Conservation (phyloP, 2,113 vertebrate genomes). For the Prionailurus bengalensis region DNA sequence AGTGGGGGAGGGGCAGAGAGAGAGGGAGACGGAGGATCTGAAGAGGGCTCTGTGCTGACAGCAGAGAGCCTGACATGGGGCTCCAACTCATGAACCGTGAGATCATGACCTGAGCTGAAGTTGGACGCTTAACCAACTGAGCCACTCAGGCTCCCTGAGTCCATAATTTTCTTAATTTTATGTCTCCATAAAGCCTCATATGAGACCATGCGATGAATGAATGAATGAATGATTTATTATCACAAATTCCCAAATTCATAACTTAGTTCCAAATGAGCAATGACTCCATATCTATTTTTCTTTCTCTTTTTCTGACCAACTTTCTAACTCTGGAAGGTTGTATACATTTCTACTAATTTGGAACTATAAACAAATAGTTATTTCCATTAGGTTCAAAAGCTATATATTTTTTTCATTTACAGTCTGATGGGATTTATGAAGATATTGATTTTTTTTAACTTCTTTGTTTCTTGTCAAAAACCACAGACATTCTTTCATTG, state of each 20-base stretch:
- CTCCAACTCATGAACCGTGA: too few relatives aligned
- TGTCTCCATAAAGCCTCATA: background rate
- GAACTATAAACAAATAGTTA: background rate
- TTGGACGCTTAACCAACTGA: too few relatives aligned
- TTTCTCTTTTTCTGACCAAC: background rate
- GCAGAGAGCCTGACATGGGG: too few relatives aligned
- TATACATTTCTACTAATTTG: constrained; percentile 11
- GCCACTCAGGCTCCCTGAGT: background rate
- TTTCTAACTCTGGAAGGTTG: constrained; percentile 18
- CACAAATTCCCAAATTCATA: background rate
- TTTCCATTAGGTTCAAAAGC: background rate
- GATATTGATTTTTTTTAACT: background rate
- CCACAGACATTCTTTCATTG: background rate
- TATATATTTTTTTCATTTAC: background rate
- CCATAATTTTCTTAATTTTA: background rate
- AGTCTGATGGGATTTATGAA: constrained; percentile 15
- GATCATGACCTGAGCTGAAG: too few relatives aligned
- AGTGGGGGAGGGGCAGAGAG: too few relatives aligned
- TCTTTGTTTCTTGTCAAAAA: background rate
- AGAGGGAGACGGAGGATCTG: too few relatives aligned
- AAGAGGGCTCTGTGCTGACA: too few relatives aligned
- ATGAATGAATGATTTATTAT: background rate
- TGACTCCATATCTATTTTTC: background rate
- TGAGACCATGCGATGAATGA: background rate
- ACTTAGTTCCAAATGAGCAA: constrained; percentile 24